Evolutionary conservation across 2,888 invertebrate species (phyloP).

Genomic region (Lochmaea crataegi): DNA sequence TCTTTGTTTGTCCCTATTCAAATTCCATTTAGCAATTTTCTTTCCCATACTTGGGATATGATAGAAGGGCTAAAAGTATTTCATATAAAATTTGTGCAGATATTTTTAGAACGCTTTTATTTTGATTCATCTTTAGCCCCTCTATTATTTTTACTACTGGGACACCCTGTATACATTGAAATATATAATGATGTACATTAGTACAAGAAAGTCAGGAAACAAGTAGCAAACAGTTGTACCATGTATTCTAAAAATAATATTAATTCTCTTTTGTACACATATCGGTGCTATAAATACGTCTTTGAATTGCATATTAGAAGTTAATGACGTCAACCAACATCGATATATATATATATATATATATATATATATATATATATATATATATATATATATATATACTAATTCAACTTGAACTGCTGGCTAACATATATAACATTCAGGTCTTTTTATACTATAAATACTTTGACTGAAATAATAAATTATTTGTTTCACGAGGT

Average conservation of each 20-base stretch:
- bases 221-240: slow-evolving; percentile 39
- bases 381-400: slow-evolving; percentile 27
- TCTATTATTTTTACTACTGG: too few relatives aligned
- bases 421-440: slow-evolving; percentile 3
- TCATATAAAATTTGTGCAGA: too few relatives aligned
- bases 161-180: background rate
- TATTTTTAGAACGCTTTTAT: too few relatives aligned
- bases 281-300: slow-evolving; percentile 52
- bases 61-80: too few relatives aligned
- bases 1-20: too few relatives aligned
- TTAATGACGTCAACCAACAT: slow-evolving; percentile 49
- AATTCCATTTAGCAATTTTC: too few relatives aligned
- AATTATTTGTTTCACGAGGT: too few relatives aligned
- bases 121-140: too few relatives aligned
- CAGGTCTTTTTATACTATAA: background rate
- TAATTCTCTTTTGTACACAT: slow-evolving; percentile 50
- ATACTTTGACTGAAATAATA: background rate
- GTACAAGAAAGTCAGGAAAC: slow-evolving; percentile 24
- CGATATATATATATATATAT: slow-evolving; percentile 29
- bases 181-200: background rate
- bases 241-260: slow-evolving; percentile 48
- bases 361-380: slow-evolving; percentile 25
- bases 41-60: too few relatives aligned
- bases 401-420: slow-evolving; percentile 24
- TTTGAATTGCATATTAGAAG: slow-evolving; percentile 52